A percentile compares a stretch with the other conserved stretches of the same genome.
phyloP scores from a whole-genome alignment of 2,888 invertebrate species.

The Noctua janthina region DNA sequence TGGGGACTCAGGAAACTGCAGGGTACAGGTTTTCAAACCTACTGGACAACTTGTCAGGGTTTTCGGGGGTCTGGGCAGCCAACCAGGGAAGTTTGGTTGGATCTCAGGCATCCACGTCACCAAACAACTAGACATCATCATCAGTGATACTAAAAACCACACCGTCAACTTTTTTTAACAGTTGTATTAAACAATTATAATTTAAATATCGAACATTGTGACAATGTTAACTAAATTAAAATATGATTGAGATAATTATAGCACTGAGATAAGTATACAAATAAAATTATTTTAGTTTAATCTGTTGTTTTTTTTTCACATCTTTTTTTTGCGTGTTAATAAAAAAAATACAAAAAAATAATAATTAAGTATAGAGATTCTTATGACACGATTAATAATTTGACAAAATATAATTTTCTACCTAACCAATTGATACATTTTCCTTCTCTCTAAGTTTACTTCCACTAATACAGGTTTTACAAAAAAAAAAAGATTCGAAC shows the following conservation, averaged over 20 bases:
- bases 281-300: constrained; percentile 63
- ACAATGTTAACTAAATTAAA: constrained; percentile 66
- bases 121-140: constrained; percentile 91
- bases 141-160: constrained; percentile 91
- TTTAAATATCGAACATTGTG: constrained; percentile 75
- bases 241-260: constrained; percentile 68
- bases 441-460: constrained; percentile 13
- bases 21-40: constrained; percentile 94
- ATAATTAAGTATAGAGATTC: constrained; percentile 60
- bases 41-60: constrained; percentile 92
- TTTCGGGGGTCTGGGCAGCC: constrained; percentile 90
- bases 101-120: constrained; percentile 92
- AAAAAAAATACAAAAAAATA: constrained; percentile 50
- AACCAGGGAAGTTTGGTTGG: constrained; percentile 91
- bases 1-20: constrained; percentile 94
- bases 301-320: constrained; percentile 49
- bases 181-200: constrained; percentile 75
- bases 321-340: constrained; percentile 18
- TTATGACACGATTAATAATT: constrained; percentile 58
- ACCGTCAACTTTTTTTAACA: constrained; percentile 83
- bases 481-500: constrained; percentile 17
- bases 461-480: constrained; percentile 11
- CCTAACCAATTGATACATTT: constrained; percentile 29
- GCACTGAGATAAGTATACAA: constrained; percentile 72
- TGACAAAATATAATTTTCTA: constrained; percentile 53